Base-by-base conservation (phyloP, 2,113 vertebrate species). In the Tiliqua scincoides region DNA sequence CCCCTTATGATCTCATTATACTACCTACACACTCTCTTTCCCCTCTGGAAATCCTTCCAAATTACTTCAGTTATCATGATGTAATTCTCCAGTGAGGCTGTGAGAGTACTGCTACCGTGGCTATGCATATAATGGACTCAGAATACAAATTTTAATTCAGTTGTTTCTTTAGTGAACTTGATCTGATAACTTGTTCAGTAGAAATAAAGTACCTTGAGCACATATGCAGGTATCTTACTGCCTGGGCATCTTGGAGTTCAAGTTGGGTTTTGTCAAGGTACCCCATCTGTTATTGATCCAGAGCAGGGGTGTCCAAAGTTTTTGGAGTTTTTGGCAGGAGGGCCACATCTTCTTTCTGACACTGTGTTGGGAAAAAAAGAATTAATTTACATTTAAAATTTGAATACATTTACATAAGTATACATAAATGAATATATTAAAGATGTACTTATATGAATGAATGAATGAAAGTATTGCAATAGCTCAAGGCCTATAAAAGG, bases 31-130 rank as follows among this genome's bases (percentile, higher is more conserved):
- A 35, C 40, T 62, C 61, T 35, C 61, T 86, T 73, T 80, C 62
- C 85, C 77, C 59, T 35, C 77, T 80, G 85, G 57, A 80, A 35
- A 86, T 73, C 85, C 37, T 86, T 80, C 68, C 59, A 73, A 86
- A 86, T 86, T 80, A 80, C 40, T 86, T 80, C 77, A 73, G 77
- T 72, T 73, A 80, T 86, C 68, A 73, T 73, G 67, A 73, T 73
- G 30, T 79, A 48, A 86, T 79, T 79, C 67, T 79, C 67, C 37
- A 62, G 76, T 79, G 77, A 86, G 54, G 18, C 52, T 80, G 20
- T 72, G 68, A 73, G 57, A 57, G 43, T 67, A 35, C 35, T 73
- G 30, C 40, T 52, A 80, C 61, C 27, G 9, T 32, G 20, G 30
- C 54, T 61, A 81, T 81, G 43, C 62, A 68, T 81, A 65, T 81